Percentiles rank a stretch among this genome's conserved stretches.
Conservation (phyloP, 1,140 invertebrate genomes). For the Calephelis nemesis region DNA sequence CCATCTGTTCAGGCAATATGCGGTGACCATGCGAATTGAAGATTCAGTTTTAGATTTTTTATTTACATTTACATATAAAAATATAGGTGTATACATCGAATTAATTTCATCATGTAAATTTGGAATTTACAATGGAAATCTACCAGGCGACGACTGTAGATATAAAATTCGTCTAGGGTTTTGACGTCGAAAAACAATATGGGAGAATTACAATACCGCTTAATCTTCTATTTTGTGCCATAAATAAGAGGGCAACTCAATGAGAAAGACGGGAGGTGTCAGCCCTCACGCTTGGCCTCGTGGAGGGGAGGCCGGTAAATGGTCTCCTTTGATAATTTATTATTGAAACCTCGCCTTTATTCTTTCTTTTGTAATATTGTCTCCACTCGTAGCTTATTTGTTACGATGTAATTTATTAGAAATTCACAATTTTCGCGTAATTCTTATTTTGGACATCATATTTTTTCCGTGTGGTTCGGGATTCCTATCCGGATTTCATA, state of each 20-base stretch:
- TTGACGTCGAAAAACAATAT: too few relatives aligned
- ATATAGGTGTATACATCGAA: too few relatives aligned
- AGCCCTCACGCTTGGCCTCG: constrained; percentile 46
- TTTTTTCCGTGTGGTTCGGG: constrained; percentile 35
- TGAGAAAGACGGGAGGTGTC: constrained; percentile 58
- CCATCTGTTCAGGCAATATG: too few relatives aligned
- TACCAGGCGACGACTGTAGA: too few relatives aligned
- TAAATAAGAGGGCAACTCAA: constrained; percentile 44
- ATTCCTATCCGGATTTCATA: constrained; percentile 9
- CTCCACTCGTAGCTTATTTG: constrained; percentile 61
- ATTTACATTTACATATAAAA: too few relatives aligned
- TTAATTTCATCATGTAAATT: too few relatives aligned
- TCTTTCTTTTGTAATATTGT: constrained; percentile 71
- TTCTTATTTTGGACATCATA: constrained; percentile 31
- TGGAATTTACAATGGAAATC: too few relatives aligned
- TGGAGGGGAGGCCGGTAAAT: constrained; percentile 34
- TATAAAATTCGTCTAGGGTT: too few relatives aligned
- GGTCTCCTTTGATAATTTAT: constrained; percentile 69
- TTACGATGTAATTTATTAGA: constrained; percentile 59
- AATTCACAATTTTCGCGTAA: constrained; percentile 32
- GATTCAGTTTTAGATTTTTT: too few relatives aligned
- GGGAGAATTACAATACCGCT: not conserved
- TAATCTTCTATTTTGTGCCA: constrained; percentile 30
- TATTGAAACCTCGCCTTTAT: constrained; percentile 69
- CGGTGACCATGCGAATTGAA: too few relatives aligned